These are phyloP conservation scores for Isaurus tuberculatus DNA, from an alignment of 92 coral and sea anemone genomes.

Conservation along the genomic window DNA sequence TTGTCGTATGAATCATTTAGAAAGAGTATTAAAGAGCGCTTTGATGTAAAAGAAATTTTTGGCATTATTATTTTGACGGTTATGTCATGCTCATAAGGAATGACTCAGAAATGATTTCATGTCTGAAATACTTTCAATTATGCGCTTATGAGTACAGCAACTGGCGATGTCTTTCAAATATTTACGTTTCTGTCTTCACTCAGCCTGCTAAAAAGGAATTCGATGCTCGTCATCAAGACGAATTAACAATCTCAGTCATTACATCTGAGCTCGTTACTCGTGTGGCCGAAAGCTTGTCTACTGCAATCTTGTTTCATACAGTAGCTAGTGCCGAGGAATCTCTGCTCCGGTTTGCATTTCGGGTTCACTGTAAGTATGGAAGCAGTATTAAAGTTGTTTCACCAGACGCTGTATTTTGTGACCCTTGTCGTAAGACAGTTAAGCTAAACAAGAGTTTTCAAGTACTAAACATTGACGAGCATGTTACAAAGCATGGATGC, in stretches of 20 bases:
- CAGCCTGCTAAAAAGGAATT: neutral
- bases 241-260: slow-evolving; percentile 21
- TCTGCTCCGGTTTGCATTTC: slow-evolving; percentile 44
- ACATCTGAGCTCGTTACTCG: slow-evolving; percentile 41
- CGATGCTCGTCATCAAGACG: neutral
- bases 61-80: too few species aligned
- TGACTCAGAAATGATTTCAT: too few species aligned
- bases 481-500: slow-evolving; percentile 36
- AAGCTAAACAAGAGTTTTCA: slow-evolving; percentile 44
- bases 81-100: too few species aligned
- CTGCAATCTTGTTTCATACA: slow-evolving; percentile 46
- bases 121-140: too few species aligned
- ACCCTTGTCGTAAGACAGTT: slow-evolving; percentile 33
- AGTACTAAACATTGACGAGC: slow-evolving; percentile 42
- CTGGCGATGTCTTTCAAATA: neutral
- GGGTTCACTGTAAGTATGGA: slow-evolving; percentile 45
- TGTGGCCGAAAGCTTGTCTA: slow-evolving; percentile 36
- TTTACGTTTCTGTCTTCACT: neutral
- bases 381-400: slow-evolving; percentile 10
- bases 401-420: slow-evolving; percentile 38
- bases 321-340: slow-evolving; percentile 9
- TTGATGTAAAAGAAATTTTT: too few species aligned
- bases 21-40: too few species aligned
- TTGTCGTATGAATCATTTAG: too few species aligned
- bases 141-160: too few species aligned